Percentiles rank a stretch among this genome's conserved stretches.
Conservation (phyloP, 2,797 vertebrate genomes). For the Acridotheres tristis region DNA sequence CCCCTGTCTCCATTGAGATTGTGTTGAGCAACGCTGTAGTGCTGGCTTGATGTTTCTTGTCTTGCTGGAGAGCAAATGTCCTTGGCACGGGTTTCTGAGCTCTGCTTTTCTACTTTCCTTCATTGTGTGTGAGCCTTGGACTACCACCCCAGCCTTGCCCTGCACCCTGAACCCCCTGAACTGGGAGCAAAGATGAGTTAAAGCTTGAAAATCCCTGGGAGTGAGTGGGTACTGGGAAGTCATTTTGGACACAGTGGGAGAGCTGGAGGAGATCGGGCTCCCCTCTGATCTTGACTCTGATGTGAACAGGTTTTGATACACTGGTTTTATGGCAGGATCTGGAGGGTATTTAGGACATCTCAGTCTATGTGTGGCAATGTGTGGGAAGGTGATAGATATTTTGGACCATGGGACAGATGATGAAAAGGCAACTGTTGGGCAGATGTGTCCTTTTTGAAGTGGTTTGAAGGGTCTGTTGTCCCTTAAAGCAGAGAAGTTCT, state of each 20-base stretch:
- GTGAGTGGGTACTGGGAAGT: background rate
- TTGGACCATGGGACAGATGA: background rate
- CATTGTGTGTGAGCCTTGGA: background rate
- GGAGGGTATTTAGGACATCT: background rate
- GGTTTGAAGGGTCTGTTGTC: background rate
- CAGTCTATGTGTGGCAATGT: background rate
- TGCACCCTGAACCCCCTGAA: background rate
- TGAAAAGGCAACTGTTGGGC: slow-evolving; percentile 15
- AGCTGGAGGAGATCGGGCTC: background rate
- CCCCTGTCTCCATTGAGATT: background rate
- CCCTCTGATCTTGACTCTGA: background rate
- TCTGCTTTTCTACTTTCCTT: background rate
- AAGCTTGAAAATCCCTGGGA: background rate
- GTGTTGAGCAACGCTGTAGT: background rate
- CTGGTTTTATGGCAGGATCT: background rate
- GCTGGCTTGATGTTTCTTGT: background rate
- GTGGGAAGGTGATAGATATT: background rate
- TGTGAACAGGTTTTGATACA: background rate
- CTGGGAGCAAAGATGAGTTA: background rate
- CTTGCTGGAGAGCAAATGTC: background rate
- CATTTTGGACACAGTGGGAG: background rate
- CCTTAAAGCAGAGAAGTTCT: background rate
- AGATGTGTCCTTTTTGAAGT: slow-evolving; percentile 36
- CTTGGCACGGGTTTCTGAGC: background rate
- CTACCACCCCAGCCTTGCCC: background rate